Evolutionary conservation across 1,140 invertebrate species (phyloP).

Genomic region (Hycleus phaleratus): DNA sequence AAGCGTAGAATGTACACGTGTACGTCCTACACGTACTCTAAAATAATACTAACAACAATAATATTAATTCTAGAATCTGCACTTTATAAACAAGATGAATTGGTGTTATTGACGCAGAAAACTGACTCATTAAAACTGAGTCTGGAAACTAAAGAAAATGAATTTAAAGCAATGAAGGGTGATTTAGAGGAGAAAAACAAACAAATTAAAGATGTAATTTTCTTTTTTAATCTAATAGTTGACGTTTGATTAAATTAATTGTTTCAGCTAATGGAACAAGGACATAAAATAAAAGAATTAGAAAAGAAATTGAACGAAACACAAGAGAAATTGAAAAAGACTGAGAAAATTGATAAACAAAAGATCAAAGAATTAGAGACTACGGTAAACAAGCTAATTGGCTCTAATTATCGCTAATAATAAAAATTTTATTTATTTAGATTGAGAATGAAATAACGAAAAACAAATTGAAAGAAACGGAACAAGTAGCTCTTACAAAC

Average conservation of each 20-base stretch:
- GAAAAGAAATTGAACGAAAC: constrained; percentile 52
- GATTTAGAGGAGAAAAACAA: constrained; percentile 49
- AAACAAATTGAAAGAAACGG: constrained; percentile 48
- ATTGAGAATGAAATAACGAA: constrained; percentile 52
- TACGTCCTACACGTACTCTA: neutral
- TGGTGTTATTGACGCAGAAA: constrained; percentile 46
- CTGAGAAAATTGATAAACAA: constrained; percentile 53
- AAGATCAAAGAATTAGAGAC: constrained; percentile 52
- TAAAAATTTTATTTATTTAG: constrained; percentile 35
- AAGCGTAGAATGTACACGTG: neutral
- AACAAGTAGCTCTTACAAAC: constrained; percentile 50
- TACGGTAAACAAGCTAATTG: constrained; percentile 41
- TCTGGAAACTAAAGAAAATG: constrained; percentile 48
- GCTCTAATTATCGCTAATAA: constrained; percentile 4
- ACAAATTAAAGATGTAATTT: constrained; percentile 44
- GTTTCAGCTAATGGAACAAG: constrained; percentile 48
- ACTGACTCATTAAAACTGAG: constrained; percentile 49
- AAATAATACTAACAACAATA: constrained; percentile 13
- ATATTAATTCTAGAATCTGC: constrained; percentile 39
- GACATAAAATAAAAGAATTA: constrained; percentile 48
- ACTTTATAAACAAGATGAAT: constrained; percentile 44
- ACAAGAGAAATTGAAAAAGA: constrained; percentile 54
- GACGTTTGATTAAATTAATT: constrained; percentile 1
- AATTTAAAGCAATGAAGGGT: constrained; percentile 51
- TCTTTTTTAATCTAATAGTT: constrained; percentile 5